These are phyloP conservation scores for Paracyclopina nana DNA, from an alignment of 1,140 invertebrate genomes.

Conservation along the genomic window DNA sequence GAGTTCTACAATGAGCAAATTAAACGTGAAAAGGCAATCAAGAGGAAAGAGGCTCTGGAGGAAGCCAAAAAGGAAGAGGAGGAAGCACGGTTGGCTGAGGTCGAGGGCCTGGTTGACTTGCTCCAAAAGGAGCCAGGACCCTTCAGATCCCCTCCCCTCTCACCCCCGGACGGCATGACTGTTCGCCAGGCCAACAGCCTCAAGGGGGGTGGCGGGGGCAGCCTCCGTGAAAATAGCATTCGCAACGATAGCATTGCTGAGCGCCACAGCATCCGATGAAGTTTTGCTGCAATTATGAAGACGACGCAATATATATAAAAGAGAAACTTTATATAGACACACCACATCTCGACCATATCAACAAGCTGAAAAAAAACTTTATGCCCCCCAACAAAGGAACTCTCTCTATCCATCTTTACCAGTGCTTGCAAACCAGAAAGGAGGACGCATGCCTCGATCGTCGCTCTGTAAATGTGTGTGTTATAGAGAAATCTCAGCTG, in stretches of 20 bases:
- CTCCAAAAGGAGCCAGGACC: conserved; percentile 16
- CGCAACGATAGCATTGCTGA: conserved; percentile 6
- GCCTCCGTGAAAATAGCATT: conserved; percentile 6
- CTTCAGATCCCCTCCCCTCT: conserved; percentile 15
- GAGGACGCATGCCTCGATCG: no score
- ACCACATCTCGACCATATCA: no score
- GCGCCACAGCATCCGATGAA: conserved; percentile 10
- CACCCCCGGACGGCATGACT: conserved; percentile 13
- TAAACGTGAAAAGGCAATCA: conserved; percentile 16
- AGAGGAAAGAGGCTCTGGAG: conserved; percentile 16
- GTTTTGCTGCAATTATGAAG: no score
- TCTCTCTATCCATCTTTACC: no score
- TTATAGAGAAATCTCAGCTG: no score
- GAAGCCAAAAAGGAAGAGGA: conserved; percentile 7
- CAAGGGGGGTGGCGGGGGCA: neutral
- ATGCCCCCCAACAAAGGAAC: no score
- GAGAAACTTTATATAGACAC: no score
- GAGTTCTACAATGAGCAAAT: conserved; percentile 20
- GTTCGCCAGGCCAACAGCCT: conserved; percentile 13
- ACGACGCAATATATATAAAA: no score
- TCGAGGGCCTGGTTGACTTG: conserved; percentile 15
- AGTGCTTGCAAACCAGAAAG: no score
- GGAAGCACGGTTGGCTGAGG: conserved; percentile 13
- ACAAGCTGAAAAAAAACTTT: no score
- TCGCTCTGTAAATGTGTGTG: no score